Base-by-base conservation (phyloP, 2,797 vertebrate species). In the Gambelia wislizenii region DNA sequence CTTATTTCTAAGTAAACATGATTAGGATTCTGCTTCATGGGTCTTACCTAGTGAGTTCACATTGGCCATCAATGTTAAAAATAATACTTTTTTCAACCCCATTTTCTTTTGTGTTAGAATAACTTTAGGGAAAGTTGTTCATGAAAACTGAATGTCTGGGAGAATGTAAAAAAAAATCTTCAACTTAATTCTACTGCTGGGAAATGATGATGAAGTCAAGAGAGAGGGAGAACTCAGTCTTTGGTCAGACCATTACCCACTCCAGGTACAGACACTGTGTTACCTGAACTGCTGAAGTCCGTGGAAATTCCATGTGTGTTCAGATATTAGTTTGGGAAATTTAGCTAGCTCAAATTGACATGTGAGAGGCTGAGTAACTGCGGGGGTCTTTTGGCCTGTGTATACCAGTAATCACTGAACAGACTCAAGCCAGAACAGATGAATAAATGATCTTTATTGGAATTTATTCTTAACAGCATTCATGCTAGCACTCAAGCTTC, bases 181-280 rank as follows among this genome's bases (percentile, higher is more conserved):
- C 61, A 69, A 30, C 16, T 33, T 33, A 36, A 69, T 85, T 6
- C 8, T 75, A 33, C 14, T 39, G 47, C 25, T 59, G 14, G 52
- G 9, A 18, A 74, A 13, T 5, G 12, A 33, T 56, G 42, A 74
- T 44, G 22, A 42, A 75, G 74, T 33, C 14, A 25, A 9, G n/a
- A 27, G 18, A 18, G 13, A 56, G 30, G 8, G 64, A 33, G 30
- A 67, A 33, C 64, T 33, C 30, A 18, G 3, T 18, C 44, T 52
- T 61, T 81, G 39, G 25, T 72, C 74, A 44, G 4, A 83, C 13
- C 39, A 52, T 12, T 36, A 74, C 4, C 2, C 25, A 39, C 83
- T 76, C 69, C 52, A 83, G 86, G 25, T 79, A 49, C 22, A 61
- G 86, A 49, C n/a, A n/a, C n/a, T n/a, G n/a, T n/a, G n/a, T n/a